Evolutionary conservation across 2,888 invertebrate species (phyloP).

Genomic region (Tupiocoris notatus): DNA sequence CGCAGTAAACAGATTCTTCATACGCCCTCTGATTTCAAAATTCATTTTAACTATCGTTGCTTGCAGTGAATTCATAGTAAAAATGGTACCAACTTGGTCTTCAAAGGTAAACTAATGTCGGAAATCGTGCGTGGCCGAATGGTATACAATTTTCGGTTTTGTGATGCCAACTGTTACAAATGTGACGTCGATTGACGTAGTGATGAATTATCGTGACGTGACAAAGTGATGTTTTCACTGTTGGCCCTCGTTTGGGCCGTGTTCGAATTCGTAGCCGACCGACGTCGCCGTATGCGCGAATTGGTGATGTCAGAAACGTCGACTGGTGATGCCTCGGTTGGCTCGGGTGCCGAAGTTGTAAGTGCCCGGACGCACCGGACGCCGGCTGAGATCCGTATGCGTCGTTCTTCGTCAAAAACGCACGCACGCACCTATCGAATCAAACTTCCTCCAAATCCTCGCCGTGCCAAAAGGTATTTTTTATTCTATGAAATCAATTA

Average conservation of each 20-base stretch:
- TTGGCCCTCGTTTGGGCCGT: conserved; percentile 23
- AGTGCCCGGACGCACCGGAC: conserved; percentile 29
- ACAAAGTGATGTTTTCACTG: conserved; percentile 21
- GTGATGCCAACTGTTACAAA: no score
- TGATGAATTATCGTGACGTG: background rate
- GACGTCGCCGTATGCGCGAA: conserved; percentile 50
- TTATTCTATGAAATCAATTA: no score
- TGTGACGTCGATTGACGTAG: no score
- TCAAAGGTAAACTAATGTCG: no score
- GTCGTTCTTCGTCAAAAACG: conserved; percentile 50
- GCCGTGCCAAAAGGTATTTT: conserved; percentile 49
- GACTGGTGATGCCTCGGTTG: background rate
- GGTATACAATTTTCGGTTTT: no score
- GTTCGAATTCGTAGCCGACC: conserved; percentile 2
- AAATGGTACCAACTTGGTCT: no score
- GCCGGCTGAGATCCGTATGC: conserved; percentile 32
- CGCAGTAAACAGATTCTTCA: no score
- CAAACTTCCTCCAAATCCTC: conserved; percentile 49
- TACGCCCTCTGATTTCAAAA: no score
- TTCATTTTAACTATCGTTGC: no score
- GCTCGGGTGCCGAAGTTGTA: conserved; percentile 15
- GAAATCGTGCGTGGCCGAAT: no score
- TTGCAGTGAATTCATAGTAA: no score
- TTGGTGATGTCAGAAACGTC: conserved; percentile 52
- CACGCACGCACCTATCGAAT: conserved; percentile 50